Percentiles rank a stretch among this genome's conserved stretches.
Conservation (phyloP, 2,797 vertebrate species). For the Falco peregrinus region DNA sequence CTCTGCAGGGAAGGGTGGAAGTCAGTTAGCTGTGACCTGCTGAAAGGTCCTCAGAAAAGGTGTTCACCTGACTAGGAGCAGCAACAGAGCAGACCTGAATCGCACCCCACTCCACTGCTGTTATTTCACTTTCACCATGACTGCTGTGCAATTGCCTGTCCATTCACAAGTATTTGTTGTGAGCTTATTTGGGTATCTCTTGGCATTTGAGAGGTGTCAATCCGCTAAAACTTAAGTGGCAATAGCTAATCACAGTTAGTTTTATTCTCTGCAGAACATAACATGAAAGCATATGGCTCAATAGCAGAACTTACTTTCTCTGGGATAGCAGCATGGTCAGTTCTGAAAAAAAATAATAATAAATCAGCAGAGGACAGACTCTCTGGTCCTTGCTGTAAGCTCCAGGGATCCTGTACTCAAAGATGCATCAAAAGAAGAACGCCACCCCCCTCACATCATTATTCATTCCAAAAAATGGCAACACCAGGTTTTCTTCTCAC, state of each 20-base stretch:
- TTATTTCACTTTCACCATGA: not conserved
- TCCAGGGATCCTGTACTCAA: not conserved
- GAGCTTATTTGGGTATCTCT: conserved; percentile 1
- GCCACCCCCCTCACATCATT: not conserved
- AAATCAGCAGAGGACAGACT: not conserved
- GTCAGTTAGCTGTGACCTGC: not conserved
- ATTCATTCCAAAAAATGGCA: not conserved
- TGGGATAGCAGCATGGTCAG: not conserved
- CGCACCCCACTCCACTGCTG: not conserved
- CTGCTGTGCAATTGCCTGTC: not conserved
- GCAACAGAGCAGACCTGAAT: not conserved
- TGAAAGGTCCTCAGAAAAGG: not conserved
- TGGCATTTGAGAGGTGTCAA: conserved; percentile 31
- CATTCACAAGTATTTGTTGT: not conserved
- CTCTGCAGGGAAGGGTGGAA: not conserved
- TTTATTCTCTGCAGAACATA: not conserved
- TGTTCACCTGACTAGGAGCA: not conserved
- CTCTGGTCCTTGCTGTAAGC: not conserved
- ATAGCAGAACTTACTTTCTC: not conserved
- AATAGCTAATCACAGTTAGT: conserved; percentile 1
- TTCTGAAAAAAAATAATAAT: not conserved
- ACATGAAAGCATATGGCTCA: conserved; percentile 1
- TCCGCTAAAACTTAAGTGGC: conserved; percentile 18
- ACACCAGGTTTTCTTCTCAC: conserved; percentile 1
- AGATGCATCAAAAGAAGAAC: not conserved